These are phyloP conservation scores for Serrognathus titanus DNA, from an alignment of 2,888 invertebrate species.

Conservation along the genomic window DNA sequence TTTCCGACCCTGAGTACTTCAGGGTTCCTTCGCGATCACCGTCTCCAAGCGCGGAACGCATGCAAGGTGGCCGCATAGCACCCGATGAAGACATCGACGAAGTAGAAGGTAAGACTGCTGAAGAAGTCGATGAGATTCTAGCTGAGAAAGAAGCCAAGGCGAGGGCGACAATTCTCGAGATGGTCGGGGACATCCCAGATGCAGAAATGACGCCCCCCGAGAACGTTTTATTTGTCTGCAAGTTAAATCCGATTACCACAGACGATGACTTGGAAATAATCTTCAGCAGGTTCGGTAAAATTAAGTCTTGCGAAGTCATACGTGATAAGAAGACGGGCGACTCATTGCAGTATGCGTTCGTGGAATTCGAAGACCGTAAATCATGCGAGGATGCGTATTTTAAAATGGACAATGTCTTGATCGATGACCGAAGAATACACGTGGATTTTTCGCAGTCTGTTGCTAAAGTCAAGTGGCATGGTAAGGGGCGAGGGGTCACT, in stretches of 20 bases:
- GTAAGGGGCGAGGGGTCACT: slow-evolving; percentile 78
- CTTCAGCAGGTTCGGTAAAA: slow-evolving; percentile 93
- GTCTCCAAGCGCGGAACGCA: slow-evolving; percentile 76
- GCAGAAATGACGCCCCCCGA: slow-evolving; percentile 98
- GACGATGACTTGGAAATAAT: slow-evolving; percentile 98
- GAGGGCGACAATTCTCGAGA: slow-evolving; percentile 94
- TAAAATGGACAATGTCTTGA: slow-evolving; percentile 99
- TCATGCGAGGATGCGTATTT: slow-evolving; percentile 97
- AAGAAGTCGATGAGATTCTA: slow-evolving; percentile 82
- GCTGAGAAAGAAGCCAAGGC: slow-evolving; percentile 93
- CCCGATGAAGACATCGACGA: slow-evolving; percentile 94
- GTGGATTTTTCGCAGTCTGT: slow-evolving; percentile 99
- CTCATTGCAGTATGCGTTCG: slow-evolving; percentile 97
- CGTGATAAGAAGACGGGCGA: slow-evolving; percentile 88
- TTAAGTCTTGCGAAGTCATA: slow-evolving; percentile 93
- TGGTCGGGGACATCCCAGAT: slow-evolving; percentile 93
- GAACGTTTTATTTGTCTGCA: slow-evolving; percentile 98
- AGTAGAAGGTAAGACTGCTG: slow-evolving; percentile 71
- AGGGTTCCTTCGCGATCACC: slow-evolving; percentile 81
- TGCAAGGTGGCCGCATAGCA: slow-evolving; percentile 83
- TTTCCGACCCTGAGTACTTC: slow-evolving; percentile 79
- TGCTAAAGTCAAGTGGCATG: slow-evolving; percentile 87
- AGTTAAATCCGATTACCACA: slow-evolving; percentile 95
- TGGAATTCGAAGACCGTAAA: slow-evolving; percentile 90
- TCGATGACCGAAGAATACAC: slow-evolving; percentile 97